Conservation (phyloP, 2,888 invertebrate species). For the Perizoma affinitatum region DNA sequence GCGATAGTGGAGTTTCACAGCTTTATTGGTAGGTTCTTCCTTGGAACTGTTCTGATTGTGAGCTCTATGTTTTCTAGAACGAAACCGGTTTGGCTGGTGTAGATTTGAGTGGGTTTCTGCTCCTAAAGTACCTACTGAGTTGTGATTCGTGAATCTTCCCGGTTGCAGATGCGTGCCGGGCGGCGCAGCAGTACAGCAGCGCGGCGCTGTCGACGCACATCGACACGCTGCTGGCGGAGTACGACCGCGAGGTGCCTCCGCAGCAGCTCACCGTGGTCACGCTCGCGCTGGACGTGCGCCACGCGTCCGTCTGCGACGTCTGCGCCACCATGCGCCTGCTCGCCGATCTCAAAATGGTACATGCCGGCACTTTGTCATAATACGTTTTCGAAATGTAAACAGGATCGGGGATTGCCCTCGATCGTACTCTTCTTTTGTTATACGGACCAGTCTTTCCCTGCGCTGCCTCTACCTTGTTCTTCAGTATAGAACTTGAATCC, state of each 20-base stretch:
- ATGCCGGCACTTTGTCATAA: slow-evolving; percentile 24
- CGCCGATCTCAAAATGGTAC: slow-evolving; percentile 83
- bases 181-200: slow-evolving; percentile 43
- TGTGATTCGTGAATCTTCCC: neutral
- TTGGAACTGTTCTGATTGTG: neutral
- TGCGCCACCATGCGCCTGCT: slow-evolving; percentile 81
- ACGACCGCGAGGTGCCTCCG: slow-evolving; percentile 65
- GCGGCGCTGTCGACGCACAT: slow-evolving; percentile 56
- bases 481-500: too few species aligned
- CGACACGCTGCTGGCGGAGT: slow-evolving; percentile 70
- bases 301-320: slow-evolving; percentile 87
- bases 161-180: neutral
- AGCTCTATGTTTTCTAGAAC: too few species aligned
- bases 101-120: too few species aligned
- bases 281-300: slow-evolving; percentile 84
- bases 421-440: too few species aligned
- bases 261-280: slow-evolving; percentile 67
- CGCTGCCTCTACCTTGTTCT: too few species aligned
- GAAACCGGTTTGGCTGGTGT: too few species aligned
- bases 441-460: too few species aligned
- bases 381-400: too few species aligned
- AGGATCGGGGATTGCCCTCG: too few species aligned
- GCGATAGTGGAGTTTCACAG: too few species aligned
- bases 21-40: slow-evolving; percentile 14
- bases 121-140: neutral